phyloP scores from a whole-genome alignment of 2,113 vertebrate genomes.

The Phalacrocorax brasilianus region DNA sequence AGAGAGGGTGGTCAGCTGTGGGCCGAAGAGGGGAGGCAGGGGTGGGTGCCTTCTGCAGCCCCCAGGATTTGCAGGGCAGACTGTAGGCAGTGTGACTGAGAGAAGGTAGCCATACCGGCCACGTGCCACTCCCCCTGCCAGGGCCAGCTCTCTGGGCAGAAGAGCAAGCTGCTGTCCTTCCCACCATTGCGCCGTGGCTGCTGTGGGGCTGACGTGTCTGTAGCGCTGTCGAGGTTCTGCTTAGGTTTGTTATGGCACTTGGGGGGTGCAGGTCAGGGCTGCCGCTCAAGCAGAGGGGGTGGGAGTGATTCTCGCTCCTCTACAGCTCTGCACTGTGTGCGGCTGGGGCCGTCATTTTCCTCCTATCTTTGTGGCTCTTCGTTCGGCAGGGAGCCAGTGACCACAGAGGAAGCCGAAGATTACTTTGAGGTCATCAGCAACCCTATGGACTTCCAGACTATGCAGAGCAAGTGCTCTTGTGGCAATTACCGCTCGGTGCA shows the following conservation, averaged over 20 bases:
- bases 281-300: background rate
- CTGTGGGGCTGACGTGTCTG: accelerated
- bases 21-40: background rate
- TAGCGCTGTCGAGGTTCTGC: accelerated
- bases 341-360: accelerated
- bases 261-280: background rate
- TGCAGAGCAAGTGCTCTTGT: slow-evolving; percentile 88
- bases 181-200: accelerated
- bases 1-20: background rate
- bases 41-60: background rate
- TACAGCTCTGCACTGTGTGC: background rate
- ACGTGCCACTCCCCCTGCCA: accelerated
- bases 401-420: slow-evolving; percentile 88
- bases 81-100: background rate
- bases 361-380: background rate
- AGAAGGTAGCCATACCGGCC: accelerated
- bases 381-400: slow-evolving; percentile 89
- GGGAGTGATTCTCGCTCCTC: background rate
- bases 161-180: background rate
- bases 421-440: slow-evolving; percentile 89
- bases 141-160: background rate
- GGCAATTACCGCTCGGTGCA: slow-evolving; percentile 84
- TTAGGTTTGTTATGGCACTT: background rate
- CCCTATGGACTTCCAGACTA: slow-evolving; percentile 97
- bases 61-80: background rate